Conservation (phyloP, 2,888 invertebrate species). For the Euspilapteryx auroguttella region DNA sequence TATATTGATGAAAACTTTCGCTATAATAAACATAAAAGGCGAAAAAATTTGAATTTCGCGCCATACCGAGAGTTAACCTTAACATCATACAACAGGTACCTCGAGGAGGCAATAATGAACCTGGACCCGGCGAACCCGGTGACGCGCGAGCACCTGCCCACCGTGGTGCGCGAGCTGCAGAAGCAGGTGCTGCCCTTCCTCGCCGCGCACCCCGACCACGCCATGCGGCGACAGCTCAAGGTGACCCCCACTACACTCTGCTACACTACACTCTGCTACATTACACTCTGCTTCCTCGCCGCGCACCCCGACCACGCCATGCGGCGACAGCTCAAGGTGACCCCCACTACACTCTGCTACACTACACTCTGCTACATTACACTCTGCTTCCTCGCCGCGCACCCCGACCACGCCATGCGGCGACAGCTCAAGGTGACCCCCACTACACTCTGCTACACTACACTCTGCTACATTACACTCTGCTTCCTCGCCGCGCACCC, state of each 20-base stretch:
- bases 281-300: conserved; percentile 69
- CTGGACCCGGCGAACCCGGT: conserved; percentile 76
- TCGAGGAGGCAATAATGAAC: conserved; percentile 85
- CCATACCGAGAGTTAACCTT: no score
- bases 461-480: no score
- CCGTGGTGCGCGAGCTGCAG: conserved; percentile 74
- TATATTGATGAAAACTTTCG: no score
- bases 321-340: conserved; percentile 67
- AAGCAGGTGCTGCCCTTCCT: conserved; percentile 75
- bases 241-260: no score
- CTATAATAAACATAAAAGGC: no score
- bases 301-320: conserved; percentile 69
- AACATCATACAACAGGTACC: conserved; percentile 77
- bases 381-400: conserved; percentile 67
- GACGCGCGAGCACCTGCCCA: conserved; percentile 81
- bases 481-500: conserved; percentile 71
- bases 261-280: no score
- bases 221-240: conserved; percentile 65
- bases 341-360: no score
- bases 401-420: conserved; percentile 67
- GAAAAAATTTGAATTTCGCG: no score
- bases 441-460: no score
- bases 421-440: conserved; percentile 70
- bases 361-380: no score
- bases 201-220: conserved; percentile 65